phyloP scores from a whole-genome alignment of 2,888 invertebrate species.

The Lamellibrachia columna region DNA sequence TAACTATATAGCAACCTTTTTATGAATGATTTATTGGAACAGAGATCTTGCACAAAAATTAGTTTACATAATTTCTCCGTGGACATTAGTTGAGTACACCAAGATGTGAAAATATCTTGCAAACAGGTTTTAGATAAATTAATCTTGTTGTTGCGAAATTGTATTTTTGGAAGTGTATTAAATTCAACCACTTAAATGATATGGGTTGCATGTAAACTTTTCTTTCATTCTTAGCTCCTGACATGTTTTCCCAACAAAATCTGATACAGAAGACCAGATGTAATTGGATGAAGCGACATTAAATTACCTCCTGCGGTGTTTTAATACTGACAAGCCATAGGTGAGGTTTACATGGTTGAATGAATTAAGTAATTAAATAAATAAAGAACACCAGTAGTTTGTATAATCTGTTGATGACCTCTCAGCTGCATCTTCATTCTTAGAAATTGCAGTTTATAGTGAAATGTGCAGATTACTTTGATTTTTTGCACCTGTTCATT shows the following conservation, averaged over 20 bases:
- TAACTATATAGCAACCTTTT: neutral
- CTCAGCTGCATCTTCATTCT: too few relatives aligned
- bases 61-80: neutral
- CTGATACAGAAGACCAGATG: neutral
- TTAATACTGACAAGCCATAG: neutral
- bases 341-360: neutral
- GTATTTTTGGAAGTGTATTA: neutral
- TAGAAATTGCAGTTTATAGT: too few relatives aligned
- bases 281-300: neutral
- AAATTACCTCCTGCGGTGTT: neutral
- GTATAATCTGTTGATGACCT: too few relatives aligned
- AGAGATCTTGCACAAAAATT: neutral
- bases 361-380: neutral
- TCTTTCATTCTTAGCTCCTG: neutral
- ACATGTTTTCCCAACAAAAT: neutral
- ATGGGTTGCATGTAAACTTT: neutral
- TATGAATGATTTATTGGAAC: neutral
- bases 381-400: too few relatives aligned
- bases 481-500: neutral
- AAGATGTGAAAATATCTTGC: neutral
- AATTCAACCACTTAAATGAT: neutral
- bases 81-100: neutral
- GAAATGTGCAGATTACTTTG: neutral
- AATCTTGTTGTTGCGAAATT: neutral
- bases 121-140: neutral